Evolutionary conservation across 2,888 invertebrate genomes (phyloP).

Genomic region (Blastobasis adustella): DNA sequence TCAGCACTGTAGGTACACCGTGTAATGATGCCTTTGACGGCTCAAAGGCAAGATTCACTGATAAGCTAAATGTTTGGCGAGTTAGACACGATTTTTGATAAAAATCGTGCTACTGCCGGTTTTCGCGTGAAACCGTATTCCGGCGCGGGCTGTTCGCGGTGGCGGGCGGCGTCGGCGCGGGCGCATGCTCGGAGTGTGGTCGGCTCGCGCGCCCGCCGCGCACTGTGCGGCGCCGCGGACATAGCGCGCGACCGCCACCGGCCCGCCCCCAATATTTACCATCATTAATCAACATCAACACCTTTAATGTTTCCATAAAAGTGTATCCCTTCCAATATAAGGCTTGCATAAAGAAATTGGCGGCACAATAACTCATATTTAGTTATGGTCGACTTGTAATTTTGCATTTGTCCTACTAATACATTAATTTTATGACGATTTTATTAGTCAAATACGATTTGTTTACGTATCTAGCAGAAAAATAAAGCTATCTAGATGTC

Average conservation of each 20-base stretch:
- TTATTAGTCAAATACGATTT: too few species aligned
- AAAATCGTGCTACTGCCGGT: constrained; percentile 38
- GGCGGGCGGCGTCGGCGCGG: constrained; percentile 7
- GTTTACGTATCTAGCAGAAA: background rate
- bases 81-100: constrained; percentile 34
- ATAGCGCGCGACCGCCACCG: constrained; percentile 25
- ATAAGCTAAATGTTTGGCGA: constrained; percentile 10
- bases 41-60: constrained; percentile 36
- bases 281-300: constrained; percentile 9
- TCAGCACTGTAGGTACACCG: constrained; percentile 6
- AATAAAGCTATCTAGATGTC: background rate
- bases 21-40: constrained; percentile 27
- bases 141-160: background rate
- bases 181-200: constrained; percentile 42
- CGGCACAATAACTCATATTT: too few species aligned
- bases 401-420: too few species aligned
- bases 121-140: constrained; percentile 30
- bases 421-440: too few species aligned
- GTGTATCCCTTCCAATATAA: background rate
- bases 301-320: constrained; percentile 3
- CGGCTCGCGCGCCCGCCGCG: constrained; percentile 58
- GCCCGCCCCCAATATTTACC: constrained; percentile 2
- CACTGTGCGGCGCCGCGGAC: constrained; percentile 44
- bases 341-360: too few species aligned
- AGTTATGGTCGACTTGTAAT: too few species aligned